Evolutionary conservation across 2,797 vertebrate genomes (phyloP), one percentile per base, ranked within the genome.

Genomic region (Xenops minutus): DNA sequence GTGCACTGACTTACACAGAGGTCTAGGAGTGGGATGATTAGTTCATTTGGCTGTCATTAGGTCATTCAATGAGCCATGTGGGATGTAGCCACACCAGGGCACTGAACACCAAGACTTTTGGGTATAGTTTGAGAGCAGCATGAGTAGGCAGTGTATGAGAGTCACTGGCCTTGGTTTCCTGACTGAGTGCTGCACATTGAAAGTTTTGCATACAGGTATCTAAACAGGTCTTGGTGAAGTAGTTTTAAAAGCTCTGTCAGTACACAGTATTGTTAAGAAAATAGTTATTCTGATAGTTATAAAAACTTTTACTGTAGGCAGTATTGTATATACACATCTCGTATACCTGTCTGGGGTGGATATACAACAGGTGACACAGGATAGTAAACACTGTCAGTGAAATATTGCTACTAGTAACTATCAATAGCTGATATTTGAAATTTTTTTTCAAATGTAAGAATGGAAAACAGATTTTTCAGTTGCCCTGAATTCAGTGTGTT

Each of bases 111-210:
- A 55, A 75, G 23, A 10, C 49, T 58, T 51, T 14, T 1, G 32
- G 36, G 8, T 13, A 6, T 29, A 79, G 32, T 44, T 76, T 1
- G 2, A 48, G 66, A 44, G 62, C 18, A 51, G 20, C 4, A 1
- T 44, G 41, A 41, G 11, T 3, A 15, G 34, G 36, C 16, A 8
- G 14, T 2, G 2, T 9, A 8, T 29, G 46, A 55, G 27, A 13
- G 9, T 55, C 4, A 7, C 7, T n/a, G 55, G 15, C 9, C 44
- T 63, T 2, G 0, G 10, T 81, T 78, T 71, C 14, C 24, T 75
- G 52, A 16, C 10, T 0, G 0, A 39, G 10, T 10, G 43, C 30
- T 37, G 16, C 0, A 0, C 51, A 14, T 43, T 13, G 12, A 36
- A 73, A 93, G 29, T 36, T 18, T 52, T 68, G 49, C 7, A 6